Evolutionary conservation across 2,797 vertebrate genomes (phyloP), one percentile per base, ranked within the genome.

Genomic region (Melopsittacus undulatus): DNA sequence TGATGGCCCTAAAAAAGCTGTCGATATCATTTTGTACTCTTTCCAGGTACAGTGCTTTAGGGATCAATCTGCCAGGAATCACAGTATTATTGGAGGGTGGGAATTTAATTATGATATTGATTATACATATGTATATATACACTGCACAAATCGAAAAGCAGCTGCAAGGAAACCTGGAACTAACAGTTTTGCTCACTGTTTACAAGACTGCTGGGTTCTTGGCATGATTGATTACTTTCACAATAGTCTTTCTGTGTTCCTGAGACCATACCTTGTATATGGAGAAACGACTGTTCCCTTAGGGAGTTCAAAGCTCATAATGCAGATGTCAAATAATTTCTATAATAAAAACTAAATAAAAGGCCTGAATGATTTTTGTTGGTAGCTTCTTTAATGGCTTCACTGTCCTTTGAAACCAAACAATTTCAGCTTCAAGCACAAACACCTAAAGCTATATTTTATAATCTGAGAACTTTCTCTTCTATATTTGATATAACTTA

Each of bases 261-360:
- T 69, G 83, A 95, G 93, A 97, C 94, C 94, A 72, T 92, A 95
- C 95, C 49, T 96, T 95, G 59, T 94, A 92, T 90, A 91, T 18
- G 21, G 92, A 93, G 93, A 98, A 98, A 97, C 97, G 97, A 98
- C 98, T 98, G 97, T 94, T 95, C 97, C 97, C 87, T 83, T 45
- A 49, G 96, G 95, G 95, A 97, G 95, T 93, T 96, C 78, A 73
- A 74, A 74, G 94, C 82, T 94, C 48, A 36, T 97, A 98, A 98
- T 97, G 97, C 96, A 98, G 97, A 97, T 97, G 98, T 98, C 98
- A 98, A 98, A 98, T 98, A 98, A 98, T 97, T 97, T 97, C 83
- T 94, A 97, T 98, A 98, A 98, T 98, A 98, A 98, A 98, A 97
- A 96, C 97, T 97, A 98, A 98, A 98, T 98, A 98, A 98, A 98